phyloP scores from a whole-genome alignment of 2,113 vertebrate genomes.

The Cebus imitator region DNA sequence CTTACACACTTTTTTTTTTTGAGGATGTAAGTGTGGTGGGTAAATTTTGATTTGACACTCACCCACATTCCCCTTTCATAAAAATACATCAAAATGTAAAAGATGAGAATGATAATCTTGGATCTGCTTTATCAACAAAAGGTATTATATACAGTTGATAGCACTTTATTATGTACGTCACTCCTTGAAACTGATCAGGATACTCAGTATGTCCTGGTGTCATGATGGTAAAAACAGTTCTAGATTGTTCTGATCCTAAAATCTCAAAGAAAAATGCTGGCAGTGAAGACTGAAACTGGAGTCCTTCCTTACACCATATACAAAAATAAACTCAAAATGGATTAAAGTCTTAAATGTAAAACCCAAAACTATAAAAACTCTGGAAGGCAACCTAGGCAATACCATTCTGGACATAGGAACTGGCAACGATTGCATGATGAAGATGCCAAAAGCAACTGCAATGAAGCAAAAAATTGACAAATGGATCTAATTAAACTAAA shows the following conservation, averaged over 20 bases:
- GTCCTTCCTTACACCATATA: no score
- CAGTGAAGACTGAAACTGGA: no score
- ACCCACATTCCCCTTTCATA: not conserved
- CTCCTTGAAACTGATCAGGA: not conserved
- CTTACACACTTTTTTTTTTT: not conserved
- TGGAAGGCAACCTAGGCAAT: no score
- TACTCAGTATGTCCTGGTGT: not conserved
- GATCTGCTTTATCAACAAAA: not conserved
- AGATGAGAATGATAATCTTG: not conserved
- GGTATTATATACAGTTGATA: not conserved
- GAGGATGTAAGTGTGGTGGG: not conserved
- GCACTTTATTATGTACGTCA: not conserved
- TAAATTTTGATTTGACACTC: not conserved
- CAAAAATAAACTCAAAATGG: no score
- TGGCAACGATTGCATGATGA: no score
- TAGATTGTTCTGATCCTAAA: not conserved
- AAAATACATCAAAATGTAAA: conserved; percentile 18
- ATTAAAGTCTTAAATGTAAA: no score
- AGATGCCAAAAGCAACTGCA: no score
- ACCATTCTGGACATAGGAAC: no score
- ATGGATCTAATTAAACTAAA: no score
- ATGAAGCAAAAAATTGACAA: no score
- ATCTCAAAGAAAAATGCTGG: not conserved
- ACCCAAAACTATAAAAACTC: no score
- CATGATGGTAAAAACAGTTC: not conserved